phyloP scores from a whole-genome alignment of 2,797 vertebrate genomes.

The Xenops minutus region DNA sequence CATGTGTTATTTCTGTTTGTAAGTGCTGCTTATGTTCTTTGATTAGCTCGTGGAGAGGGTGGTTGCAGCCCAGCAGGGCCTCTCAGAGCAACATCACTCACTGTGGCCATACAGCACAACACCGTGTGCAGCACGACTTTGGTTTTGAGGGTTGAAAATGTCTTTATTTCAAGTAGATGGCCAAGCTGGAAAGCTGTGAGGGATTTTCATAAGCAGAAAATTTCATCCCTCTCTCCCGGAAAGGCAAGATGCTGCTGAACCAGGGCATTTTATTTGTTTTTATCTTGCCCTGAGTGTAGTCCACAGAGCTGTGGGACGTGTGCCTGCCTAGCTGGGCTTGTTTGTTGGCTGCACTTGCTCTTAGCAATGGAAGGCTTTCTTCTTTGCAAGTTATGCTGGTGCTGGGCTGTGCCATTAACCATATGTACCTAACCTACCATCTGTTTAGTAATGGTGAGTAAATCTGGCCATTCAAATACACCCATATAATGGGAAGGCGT shows the following conservation, averaged over 20 bases:
- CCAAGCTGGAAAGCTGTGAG: constrained; percentile 45
- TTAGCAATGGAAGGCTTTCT: neutral
- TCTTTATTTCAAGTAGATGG: constrained; percentile 44
- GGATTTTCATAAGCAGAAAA: constrained; percentile 11
- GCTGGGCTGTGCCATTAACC: neutral
- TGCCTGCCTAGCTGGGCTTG: neutral
- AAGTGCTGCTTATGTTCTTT: neutral
- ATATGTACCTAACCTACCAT: neutral
- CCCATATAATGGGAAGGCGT: neutral
- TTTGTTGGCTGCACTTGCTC: neutral
- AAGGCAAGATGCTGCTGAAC: neutral
- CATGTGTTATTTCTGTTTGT: neutral
- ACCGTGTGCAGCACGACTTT: neutral
- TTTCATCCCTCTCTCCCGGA: neutral
- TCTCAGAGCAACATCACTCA: neutral
- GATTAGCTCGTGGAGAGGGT: neutral
- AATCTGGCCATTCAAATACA: neutral
- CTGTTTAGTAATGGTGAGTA: neutral
- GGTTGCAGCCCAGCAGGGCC: neutral
- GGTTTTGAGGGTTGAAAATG: constrained; percentile 47
- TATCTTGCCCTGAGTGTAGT: neutral
- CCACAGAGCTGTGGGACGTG: neutral
- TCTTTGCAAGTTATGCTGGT: neutral
- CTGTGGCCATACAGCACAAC: neutral
- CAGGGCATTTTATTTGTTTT: neutral